These are phyloP conservation scores for Ariolimax columbianus DNA, from an alignment of 2,888 invertebrate genomes.

Conservation along the genomic window DNA sequence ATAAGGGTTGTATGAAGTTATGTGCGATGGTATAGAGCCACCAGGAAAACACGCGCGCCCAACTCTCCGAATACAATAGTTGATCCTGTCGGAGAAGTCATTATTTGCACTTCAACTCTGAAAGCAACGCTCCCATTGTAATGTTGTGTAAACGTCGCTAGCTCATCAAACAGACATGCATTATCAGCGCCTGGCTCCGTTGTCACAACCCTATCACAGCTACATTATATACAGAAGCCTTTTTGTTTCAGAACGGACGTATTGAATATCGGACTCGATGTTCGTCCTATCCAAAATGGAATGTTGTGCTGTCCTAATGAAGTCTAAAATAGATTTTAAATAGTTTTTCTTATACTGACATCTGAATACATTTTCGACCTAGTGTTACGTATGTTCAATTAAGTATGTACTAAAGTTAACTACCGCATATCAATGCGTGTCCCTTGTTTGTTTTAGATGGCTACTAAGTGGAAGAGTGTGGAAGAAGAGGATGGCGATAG, in stretches of 20 bases:
- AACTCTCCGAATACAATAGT: no score
- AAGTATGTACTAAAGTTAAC: no score
- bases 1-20: no score
- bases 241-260: neutral
- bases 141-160: neutral
- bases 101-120: neutral
- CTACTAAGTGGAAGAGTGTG: no score
- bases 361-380: no score
- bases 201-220: neutral
- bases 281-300: neutral
- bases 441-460: no score
- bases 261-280: neutral
- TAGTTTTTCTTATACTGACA: no score
- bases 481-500: no score
- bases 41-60: no score
- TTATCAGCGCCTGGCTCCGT: neutral
- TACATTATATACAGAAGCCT: neutral
- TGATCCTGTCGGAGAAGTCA: neutral
- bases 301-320: neutral
- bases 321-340: neutral
- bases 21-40: no score
- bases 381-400: no score
- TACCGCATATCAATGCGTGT: no score
- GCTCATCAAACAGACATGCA: neutral
- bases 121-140: neutral